Evolutionary conservation across 2,888 invertebrate species (phyloP).

Genomic region (Drosophila atroscutellata): DNA sequence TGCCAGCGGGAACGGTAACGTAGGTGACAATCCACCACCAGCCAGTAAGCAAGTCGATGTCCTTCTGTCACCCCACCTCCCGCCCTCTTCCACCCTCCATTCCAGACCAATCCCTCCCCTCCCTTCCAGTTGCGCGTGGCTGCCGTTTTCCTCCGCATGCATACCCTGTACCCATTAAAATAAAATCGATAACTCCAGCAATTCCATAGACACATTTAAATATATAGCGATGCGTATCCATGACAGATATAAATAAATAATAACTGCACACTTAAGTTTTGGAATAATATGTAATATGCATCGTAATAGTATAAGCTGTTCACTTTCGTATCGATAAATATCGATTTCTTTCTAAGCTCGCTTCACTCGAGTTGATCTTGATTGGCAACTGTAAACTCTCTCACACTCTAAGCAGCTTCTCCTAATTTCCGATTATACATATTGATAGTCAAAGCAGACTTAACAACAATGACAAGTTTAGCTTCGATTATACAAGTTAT

Average conservation of each 20-base stretch:
- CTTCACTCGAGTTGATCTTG: neutral
- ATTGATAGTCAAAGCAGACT: neutral
- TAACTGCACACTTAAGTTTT: neutral
- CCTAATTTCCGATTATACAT: neutral
- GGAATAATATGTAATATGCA: neutral
- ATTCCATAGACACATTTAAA: neutral
- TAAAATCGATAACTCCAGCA: neutral
- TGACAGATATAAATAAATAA: neutral
- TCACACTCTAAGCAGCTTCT: neutral
- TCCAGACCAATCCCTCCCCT: neutral
- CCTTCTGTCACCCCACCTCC: neutral
- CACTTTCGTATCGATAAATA: slow-evolving; percentile 6
- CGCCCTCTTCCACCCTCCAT: no score
- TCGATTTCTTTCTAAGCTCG: neutral
- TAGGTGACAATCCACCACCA: slow-evolving; percentile 24
- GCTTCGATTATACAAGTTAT: neutral
- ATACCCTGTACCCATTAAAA: neutral
- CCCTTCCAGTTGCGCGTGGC: slow-evolving; percentile 1
- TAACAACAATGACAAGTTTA: neutral
- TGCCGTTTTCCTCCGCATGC: slow-evolving; percentile 1
- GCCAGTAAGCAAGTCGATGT: slow-evolving; percentile 15
- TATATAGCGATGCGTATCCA: no score
- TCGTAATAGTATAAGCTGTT: neutral
- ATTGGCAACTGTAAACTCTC: neutral
- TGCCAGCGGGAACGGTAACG: slow-evolving; percentile 17